These are phyloP conservation scores for Nymphalis urticae DNA, from an alignment of 2,888 invertebrate genomes.

Conservation along the genomic window DNA sequence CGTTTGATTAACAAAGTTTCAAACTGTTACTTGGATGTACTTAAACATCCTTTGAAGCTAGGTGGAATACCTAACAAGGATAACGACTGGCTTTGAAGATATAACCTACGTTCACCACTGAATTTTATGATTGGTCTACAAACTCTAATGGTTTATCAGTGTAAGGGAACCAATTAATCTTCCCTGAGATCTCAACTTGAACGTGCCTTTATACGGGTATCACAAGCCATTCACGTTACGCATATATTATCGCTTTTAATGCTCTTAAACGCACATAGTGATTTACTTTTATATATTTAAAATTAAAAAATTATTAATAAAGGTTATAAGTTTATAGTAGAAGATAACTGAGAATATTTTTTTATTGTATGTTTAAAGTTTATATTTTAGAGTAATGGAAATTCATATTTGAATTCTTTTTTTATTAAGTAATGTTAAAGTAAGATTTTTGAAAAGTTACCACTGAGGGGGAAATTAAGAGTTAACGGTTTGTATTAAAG, in stretches of 20 bases:
- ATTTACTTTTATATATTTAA: too few relatives aligned
- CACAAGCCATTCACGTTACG: neutral
- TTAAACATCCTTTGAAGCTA: neutral
- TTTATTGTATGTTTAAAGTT: too few relatives aligned
- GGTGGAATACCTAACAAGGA: slow-evolving; percentile 1
- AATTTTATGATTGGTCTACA: slow-evolving; percentile 4
- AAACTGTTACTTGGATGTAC: neutral
- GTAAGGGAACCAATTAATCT: slow-evolving; percentile 5
- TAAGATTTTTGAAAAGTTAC: too few relatives aligned
- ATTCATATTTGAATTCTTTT: too few relatives aligned
- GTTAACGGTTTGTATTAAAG: too few relatives aligned
- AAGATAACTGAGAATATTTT: too few relatives aligned
- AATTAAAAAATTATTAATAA: too few relatives aligned
- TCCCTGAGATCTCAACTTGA: neutral
- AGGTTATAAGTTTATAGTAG: too few relatives aligned
- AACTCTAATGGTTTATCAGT: neutral
- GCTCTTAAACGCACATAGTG: too few relatives aligned
- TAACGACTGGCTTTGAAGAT: neutral
- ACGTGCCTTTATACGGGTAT: neutral
- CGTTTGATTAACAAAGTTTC: neutral
- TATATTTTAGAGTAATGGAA: too few relatives aligned
- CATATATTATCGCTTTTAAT: neutral
- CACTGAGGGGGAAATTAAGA: too few relatives aligned
- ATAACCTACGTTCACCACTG: slow-evolving; percentile 5
- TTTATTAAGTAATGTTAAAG: too few relatives aligned